Conservation (phyloP, 2,888 invertebrate species). For the Drosophila demipolita region DNA sequence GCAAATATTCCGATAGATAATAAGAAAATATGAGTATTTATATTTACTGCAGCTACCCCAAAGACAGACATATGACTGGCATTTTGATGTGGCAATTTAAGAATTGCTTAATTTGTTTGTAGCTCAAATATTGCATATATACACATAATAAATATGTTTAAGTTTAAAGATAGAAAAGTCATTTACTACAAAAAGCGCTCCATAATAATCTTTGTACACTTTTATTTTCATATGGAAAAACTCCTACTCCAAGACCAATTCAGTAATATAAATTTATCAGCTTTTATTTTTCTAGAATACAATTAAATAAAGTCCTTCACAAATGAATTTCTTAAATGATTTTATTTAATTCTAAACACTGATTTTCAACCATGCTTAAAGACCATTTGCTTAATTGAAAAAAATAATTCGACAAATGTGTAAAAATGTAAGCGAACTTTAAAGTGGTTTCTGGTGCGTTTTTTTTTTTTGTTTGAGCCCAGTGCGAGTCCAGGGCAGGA, state of each 20-base stretch:
- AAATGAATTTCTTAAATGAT: background rate
- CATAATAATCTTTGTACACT: background rate
- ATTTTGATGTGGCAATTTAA: conserved; percentile 17
- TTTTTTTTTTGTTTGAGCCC: background rate
- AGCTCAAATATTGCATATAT: background rate
- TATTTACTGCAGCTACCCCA: conserved; percentile 50
- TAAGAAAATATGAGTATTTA: conserved; percentile 61
- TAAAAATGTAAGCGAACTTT: conserved; percentile 49
- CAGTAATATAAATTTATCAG: background rate
- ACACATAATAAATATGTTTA: background rate
- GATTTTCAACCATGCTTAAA: conserved; percentile 25
- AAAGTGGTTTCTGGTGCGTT: conserved; percentile 44
- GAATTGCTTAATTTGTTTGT: conserved; percentile 9
- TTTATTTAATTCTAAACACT: conserved; percentile 11
- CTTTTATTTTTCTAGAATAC: no score
- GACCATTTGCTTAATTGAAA: conserved; percentile 68
- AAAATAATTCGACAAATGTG: conserved; percentile 32
- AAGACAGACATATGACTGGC: conserved; percentile 63
- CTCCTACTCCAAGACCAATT: background rate
- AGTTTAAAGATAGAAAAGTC: background rate
- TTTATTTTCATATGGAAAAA: background rate
- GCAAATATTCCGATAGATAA: conserved; percentile 71
- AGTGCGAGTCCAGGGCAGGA: conserved; percentile 3
- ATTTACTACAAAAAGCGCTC: background rate
- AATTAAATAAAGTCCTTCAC: background rate